A percentile compares a stretch with the other conserved stretches of the same genome.
Conservation (phyloP, 2,797 vertebrate genomes). For the Pachyuromys duprasi region DNA sequence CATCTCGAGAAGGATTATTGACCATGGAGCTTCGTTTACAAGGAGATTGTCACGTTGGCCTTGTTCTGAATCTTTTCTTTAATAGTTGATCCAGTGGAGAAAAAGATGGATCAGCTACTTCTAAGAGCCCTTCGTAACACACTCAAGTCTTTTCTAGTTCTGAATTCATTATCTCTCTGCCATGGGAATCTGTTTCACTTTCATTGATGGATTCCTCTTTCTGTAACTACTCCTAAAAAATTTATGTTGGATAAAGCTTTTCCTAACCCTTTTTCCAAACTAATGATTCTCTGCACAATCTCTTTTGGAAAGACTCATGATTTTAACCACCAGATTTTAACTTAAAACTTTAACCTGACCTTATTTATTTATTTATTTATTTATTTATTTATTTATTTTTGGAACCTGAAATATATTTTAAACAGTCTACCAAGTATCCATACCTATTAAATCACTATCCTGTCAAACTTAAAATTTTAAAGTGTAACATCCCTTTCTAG, state of each 20-base stretch:
- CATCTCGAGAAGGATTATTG: not conserved
- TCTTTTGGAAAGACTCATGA: not conserved
- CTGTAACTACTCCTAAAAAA: constrained; percentile 6
- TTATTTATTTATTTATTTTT: no score
- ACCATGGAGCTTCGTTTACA: not conserved
- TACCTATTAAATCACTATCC: not conserved
- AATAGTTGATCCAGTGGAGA: not conserved
- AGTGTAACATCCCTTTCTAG: not conserved
- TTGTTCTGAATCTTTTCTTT: constrained; percentile 4
- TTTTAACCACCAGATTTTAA: not conserved
- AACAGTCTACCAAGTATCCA: not conserved
- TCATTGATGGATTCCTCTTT: not conserved
- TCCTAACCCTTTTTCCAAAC: not conserved
- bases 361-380: no score
- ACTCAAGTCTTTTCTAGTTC: not conserved
- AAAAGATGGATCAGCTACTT: not conserved
- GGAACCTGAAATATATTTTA: constrained; percentile 2
- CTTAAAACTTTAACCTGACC: not conserved
- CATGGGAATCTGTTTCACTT: not conserved
- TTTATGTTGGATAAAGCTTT: not conserved
- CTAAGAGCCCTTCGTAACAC: not conserved
- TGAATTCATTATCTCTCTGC: not conserved
- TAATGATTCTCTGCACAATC: not conserved
- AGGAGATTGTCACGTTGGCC: not conserved
- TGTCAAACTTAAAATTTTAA: constrained; percentile 28